These are phyloP conservation scores for Malurus leucopterus DNA, from an alignment of 2,797 vertebrate genomes.

Conservation along the genomic window DNA sequence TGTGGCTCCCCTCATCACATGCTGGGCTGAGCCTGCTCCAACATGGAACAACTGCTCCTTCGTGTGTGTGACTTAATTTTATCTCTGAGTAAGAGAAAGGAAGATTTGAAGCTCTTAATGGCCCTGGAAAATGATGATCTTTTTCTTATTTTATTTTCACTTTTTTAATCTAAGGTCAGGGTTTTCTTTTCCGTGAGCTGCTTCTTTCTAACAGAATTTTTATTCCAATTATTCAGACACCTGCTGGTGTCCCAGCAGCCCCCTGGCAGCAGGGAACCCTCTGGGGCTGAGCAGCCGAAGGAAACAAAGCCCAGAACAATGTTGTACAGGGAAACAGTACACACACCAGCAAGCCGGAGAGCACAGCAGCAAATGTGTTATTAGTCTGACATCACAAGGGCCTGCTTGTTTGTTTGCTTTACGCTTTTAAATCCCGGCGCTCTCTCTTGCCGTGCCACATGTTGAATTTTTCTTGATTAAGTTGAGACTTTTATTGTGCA, in stretches of 20 bases:
- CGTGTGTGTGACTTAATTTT: slow-evolving; percentile 27
- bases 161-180: slow-evolving; percentile 15
- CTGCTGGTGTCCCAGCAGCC: slow-evolving; percentile 59
- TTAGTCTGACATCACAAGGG: slow-evolving; percentile 47
- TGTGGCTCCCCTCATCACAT: neutral
- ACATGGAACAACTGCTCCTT: neutral
- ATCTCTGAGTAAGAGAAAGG: neutral
- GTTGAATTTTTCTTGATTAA: slow-evolving; percentile 63
- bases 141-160: neutral
- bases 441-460: slow-evolving; percentile 42
- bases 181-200: slow-evolving; percentile 25
- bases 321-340: slow-evolving; percentile 46
- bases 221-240: slow-evolving; percentile 66
- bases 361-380: slow-evolving; percentile 43
- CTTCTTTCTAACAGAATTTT: slow-evolving; percentile 39
- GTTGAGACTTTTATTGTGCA: slow-evolving; percentile 57
- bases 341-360: slow-evolving; percentile 35
- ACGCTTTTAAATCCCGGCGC: slow-evolving; percentile 13
- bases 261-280: slow-evolving; percentile 42
- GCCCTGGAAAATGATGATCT: neutral
- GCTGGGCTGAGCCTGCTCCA: neutral
- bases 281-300: slow-evolving; percentile 29
- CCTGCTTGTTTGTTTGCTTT: slow-evolving; percentile 57
- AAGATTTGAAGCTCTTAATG: slow-evolving; percentile 11
- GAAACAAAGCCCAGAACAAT: slow-evolving; percentile 62